Base-by-base conservation (phyloP, 2,113 vertebrate species). In the Lepisosteus oculatus region DNA sequence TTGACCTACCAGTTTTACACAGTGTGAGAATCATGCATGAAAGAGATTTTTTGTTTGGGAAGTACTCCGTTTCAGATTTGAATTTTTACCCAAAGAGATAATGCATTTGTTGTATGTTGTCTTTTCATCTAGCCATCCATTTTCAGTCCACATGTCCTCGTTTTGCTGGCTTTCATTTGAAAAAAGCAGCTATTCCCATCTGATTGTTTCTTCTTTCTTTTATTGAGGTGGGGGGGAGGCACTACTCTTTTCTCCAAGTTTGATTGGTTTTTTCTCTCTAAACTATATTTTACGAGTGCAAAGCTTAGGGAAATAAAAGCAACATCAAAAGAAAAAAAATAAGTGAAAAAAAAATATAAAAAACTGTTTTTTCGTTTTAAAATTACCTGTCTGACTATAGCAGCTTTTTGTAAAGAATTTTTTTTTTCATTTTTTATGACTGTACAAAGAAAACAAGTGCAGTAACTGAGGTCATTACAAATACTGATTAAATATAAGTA, bases 391-490 rank as follows among this genome's bases (percentile, higher is more conserved):
- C 84, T 87, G 82, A 87, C 85, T 83, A 87, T 93, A 96, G 96
- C 94, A 97, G 94, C 93, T 77, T 80, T 87, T 87, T 83, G 29
- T 87, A 87, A 89, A 76, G 80, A 84, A 81, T 84, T 79, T 83
- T 83, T 76, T 66, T 6, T 67, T 76, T 61, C 75, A 81, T 84
- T 76, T 86, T 89, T 85, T 80, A 90, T 87, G 88, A 85, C 86
- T 87, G 88, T 89, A 89, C 87, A 88, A 90, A 92, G 81, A 79
- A 64, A 89, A 83, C 76, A 84, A 95, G 92, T 95, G 94, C 91
- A 94, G 92, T 91, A 91, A 94, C 89, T 85, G 92, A 97, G 93
- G 91, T 93, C 89, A 93, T 90, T 90, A 92, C 83, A 86, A 94
- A 93, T 91, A 93, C 92, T 90, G 91, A 89, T 87, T 91, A 92